These are phyloP conservation scores for Crotalus tigris DNA, from an alignment of 2,113 vertebrate genomes.

Conservation along the genomic window DNA sequence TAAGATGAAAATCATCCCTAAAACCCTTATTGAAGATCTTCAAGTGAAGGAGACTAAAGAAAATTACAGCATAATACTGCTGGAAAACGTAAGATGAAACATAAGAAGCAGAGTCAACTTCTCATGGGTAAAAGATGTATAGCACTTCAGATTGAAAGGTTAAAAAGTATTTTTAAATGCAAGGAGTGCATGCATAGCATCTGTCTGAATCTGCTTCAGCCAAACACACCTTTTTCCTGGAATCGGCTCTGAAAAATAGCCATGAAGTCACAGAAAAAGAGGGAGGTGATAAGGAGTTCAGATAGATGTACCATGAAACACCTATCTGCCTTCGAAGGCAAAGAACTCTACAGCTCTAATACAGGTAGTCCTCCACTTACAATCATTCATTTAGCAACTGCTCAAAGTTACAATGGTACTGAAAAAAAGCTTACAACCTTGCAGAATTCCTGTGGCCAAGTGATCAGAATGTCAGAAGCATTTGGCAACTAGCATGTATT, in stretches of 20 bases:
- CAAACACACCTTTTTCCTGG: neutral
- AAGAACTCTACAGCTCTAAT: neutral
- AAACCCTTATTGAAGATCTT: neutral
- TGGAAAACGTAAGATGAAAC: accelerated
- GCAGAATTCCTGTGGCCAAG: neutral
- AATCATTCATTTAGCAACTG: neutral
- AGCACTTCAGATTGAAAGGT: neutral
- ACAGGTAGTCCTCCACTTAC: neutral
- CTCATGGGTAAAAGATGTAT: neutral
- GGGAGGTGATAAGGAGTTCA: neutral
- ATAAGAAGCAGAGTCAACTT: neutral
- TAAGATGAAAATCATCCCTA: neutral
- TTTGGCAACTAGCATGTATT: neutral
- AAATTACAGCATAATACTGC: neutral
- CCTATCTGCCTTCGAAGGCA: neutral
- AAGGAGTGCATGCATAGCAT: neutral
- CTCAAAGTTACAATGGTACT: neutral
- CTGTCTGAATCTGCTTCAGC: neutral
- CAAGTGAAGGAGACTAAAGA: neutral
- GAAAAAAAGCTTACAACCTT: neutral
- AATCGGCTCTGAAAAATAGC: neutral
- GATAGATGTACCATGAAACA: neutral
- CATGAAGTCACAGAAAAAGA: neutral
- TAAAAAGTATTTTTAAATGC: neutral
- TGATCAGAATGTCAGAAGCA: neutral